phyloP scores from a whole-genome alignment of 2,113 vertebrate species.

The Pongo pygmaeus region DNA sequence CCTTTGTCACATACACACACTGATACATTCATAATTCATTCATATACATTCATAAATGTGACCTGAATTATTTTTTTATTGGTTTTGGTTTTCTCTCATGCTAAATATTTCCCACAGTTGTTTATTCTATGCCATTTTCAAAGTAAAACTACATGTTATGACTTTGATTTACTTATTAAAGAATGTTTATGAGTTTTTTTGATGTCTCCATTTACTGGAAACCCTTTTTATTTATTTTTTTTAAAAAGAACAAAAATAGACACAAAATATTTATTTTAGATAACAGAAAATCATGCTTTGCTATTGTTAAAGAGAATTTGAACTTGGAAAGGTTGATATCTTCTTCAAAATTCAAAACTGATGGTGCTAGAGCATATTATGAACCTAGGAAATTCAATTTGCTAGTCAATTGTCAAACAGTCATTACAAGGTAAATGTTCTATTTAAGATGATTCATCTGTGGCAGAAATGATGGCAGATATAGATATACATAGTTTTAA shows the following conservation, averaged over 20 bases:
- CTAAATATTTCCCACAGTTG: neutral
- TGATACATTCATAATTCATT: neutral
- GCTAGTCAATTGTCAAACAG: neutral
- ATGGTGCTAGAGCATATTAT: neutral
- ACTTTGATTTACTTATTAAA: conserved; percentile 33
- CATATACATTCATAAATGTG: neutral
- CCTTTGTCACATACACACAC: neutral
- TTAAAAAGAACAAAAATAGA: conserved; percentile 5
- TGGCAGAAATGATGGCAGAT: neutral
- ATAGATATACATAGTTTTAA: neutral
- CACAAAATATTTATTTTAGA: neutral
- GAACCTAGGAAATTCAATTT: conserved; percentile 25
- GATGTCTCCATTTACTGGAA: neutral
- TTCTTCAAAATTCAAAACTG: conserved; percentile 1
- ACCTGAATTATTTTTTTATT: conserved; percentile 5
- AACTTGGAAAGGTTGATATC: neutral
- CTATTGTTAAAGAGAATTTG: conserved; percentile 18
- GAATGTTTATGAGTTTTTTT: conserved; percentile 8
- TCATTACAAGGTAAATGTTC: neutral
- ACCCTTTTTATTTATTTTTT: neutral
- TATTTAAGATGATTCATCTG: neutral
- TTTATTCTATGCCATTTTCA: conserved; percentile 17
- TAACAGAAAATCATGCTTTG: neutral
- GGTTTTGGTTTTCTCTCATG: neutral
- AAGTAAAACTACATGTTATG: neutral